Conservation (phyloP, 2,888 invertebrate genomes). For the Lydus trimaculatus region DNA sequence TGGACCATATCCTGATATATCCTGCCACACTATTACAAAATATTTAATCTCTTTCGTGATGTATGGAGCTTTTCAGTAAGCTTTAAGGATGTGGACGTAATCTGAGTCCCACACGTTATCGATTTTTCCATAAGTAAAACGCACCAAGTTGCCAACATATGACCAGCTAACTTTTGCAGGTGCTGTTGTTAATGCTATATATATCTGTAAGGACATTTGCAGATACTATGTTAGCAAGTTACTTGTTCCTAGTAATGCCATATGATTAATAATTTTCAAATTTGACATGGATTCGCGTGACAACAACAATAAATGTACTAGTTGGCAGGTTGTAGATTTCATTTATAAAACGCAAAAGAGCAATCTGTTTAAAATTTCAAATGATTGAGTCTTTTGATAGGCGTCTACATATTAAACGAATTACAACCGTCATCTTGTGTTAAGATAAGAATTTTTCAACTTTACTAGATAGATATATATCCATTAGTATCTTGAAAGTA, state of each 20-base stretch:
- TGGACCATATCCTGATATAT: background rate
- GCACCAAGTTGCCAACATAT: too few relatives aligned
- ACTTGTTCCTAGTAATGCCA: slow-evolving; percentile 21
- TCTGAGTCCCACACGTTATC: background rate
- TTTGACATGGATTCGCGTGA: slow-evolving; percentile 23
- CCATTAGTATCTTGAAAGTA: slow-evolving; percentile 6
- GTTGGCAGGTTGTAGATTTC: slow-evolving; percentile 21
- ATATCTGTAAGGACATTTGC: background rate
- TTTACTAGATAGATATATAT: background rate
- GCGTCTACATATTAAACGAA: background rate
- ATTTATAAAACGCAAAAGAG: slow-evolving; percentile 23
- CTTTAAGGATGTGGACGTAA: background rate
- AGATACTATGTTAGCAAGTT: slow-evolving; percentile 20
- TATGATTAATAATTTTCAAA: slow-evolving; percentile 17
- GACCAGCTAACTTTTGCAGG: background rate
- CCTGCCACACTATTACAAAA: background rate
- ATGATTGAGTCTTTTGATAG: background rate
- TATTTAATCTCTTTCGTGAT: background rate
- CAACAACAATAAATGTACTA: slow-evolving; percentile 17
- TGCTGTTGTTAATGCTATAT: background rate
- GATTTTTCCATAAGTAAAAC: background rate
- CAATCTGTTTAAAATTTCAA: slow-evolving; percentile 18
- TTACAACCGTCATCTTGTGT: background rate
- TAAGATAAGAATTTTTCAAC: background rate
- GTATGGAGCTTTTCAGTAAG: background rate